Evolutionary conservation across 2,113 vertebrate species (phyloP).

Genomic region (Arvicanthis niloticus): DNA sequence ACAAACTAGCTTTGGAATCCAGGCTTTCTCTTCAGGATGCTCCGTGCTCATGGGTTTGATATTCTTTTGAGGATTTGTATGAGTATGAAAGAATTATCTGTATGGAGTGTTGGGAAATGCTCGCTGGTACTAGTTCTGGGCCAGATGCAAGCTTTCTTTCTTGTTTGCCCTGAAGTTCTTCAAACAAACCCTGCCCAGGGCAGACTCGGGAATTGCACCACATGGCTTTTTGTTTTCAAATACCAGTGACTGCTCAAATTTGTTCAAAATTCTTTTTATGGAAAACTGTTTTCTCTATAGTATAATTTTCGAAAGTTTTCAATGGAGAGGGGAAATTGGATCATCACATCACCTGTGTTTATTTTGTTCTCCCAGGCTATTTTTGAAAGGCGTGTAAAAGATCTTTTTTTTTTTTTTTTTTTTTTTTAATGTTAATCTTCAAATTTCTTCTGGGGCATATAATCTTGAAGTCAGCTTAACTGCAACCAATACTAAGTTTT

Average conservation of each 20-base stretch:
- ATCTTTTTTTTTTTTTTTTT: slow-evolving; percentile 79
- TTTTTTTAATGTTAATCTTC: slow-evolving; percentile 81
- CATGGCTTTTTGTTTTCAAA: slow-evolving; percentile 66
- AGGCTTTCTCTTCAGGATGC: neutral
- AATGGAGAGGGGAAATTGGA: slow-evolving; percentile 82
- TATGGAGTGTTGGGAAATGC: neutral
- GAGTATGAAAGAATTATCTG: neutral
- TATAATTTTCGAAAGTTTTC: slow-evolving; percentile 81
- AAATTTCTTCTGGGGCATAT: slow-evolving; percentile 83
- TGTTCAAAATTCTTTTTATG: slow-evolving; percentile 81
- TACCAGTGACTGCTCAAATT: slow-evolving; percentile 80
- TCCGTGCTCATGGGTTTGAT: neutral
- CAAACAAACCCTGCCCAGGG: slow-evolving; percentile 65
- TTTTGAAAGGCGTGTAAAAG: slow-evolving; percentile 80
- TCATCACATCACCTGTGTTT: slow-evolving; percentile 85
- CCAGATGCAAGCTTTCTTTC: neutral
- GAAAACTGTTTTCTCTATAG: slow-evolving; percentile 79
- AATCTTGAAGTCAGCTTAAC: slow-evolving; percentile 86
- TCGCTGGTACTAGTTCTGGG: neutral
- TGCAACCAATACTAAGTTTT: slow-evolving; percentile 86
- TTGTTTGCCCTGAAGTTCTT: neutral
- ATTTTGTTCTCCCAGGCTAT: slow-evolving; percentile 87
- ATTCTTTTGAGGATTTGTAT: neutral
- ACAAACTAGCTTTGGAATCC: neutral
- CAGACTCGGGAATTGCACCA: neutral